Evolutionary conservation across 2,888 invertebrate genomes (phyloP).

Genomic region (Agrotis clavis): DNA sequence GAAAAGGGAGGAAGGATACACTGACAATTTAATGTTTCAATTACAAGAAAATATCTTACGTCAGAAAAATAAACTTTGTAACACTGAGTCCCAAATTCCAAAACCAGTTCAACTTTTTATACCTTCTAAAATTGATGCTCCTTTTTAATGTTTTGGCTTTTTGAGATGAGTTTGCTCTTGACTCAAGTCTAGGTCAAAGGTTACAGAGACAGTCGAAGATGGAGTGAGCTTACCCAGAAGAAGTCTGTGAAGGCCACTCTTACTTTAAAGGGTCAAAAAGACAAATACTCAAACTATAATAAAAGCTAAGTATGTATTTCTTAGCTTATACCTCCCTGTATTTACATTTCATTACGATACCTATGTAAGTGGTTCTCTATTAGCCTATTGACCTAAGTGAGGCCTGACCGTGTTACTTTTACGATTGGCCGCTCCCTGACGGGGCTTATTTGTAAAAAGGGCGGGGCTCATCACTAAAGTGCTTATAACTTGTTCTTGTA

Average conservation of each 20-base stretch:
- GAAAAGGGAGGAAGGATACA: background rate
- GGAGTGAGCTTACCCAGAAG: too few relatives aligned
- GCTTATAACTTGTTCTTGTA: constrained; percentile 13
- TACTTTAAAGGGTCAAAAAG: too few relatives aligned
- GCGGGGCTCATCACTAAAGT: constrained; percentile 50
- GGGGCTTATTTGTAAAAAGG: constrained; percentile 49
- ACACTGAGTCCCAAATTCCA: too few relatives aligned
- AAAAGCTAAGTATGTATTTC: background rate
- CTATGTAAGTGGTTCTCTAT: constrained; percentile 32
- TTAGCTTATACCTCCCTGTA: too few relatives aligned
- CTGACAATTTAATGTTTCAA: background rate
- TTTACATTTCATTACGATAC: constrained; percentile 21
- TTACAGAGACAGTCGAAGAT: too few relatives aligned
- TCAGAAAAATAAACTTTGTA: background rate
- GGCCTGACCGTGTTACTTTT: constrained; percentile 53
- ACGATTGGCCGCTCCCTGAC: constrained; percentile 56
- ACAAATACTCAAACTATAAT: background rate
- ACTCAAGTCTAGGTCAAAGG: too few relatives aligned
- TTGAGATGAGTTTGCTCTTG: too few relatives aligned
- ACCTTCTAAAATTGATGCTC: too few relatives aligned
- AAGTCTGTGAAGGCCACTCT: too few relatives aligned
- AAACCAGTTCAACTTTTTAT: too few relatives aligned
- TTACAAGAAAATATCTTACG: background rate
- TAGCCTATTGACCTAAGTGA: constrained; percentile 48
- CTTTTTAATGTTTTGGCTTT: too few relatives aligned